A percentile compares a stretch with the other conserved stretches of the same genome.
These are phyloP conservation scores for Drosophila sucinea DNA, from an alignment of 1,140 invertebrate genomes.

Conservation along the genomic window DNA sequence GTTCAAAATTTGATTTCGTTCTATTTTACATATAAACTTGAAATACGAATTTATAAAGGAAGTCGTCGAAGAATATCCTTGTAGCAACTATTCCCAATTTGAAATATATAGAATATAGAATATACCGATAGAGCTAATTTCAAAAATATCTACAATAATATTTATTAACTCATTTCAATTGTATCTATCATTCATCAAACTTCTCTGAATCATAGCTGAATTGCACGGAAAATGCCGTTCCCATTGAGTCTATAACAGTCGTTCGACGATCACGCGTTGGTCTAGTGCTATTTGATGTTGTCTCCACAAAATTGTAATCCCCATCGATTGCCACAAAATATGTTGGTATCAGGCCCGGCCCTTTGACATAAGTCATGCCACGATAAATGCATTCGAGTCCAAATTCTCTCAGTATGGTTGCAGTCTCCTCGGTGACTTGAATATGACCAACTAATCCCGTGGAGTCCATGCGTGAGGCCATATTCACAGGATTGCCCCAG, in stretches of 20 bases:
- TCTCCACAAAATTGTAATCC: constrained; percentile 6
- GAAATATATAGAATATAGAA: too few relatives aligned
- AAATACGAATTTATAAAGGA: too few relatives aligned
- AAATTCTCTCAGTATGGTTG: constrained; percentile 85
- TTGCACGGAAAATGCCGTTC: background rate
- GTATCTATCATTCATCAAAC: too few relatives aligned
- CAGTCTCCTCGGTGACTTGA: constrained; percentile 90
- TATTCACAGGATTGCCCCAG: constrained; percentile 97
- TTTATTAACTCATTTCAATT: too few relatives aligned
- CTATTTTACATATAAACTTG: too few relatives aligned
- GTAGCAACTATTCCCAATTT: too few relatives aligned
- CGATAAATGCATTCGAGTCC: constrained; percentile 37
- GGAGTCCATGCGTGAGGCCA: constrained; percentile 96
- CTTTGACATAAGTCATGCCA: constrained; percentile 36
- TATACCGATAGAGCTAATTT: too few relatives aligned
- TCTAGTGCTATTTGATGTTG: background rate
- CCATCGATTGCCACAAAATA: constrained; percentile 29
- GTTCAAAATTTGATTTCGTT: too few relatives aligned
- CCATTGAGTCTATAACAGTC: background rate
- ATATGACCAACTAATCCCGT: constrained; percentile 91
- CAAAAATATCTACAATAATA: too few relatives aligned
- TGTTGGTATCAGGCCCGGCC: constrained; percentile 30
- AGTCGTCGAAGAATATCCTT: too few relatives aligned
- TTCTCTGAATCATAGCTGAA: background rate
- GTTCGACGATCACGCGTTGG: background rate